phyloP scores from a whole-genome alignment of 2,888 invertebrate genomes.

The Scrobipalpa atriplicella region DNA sequence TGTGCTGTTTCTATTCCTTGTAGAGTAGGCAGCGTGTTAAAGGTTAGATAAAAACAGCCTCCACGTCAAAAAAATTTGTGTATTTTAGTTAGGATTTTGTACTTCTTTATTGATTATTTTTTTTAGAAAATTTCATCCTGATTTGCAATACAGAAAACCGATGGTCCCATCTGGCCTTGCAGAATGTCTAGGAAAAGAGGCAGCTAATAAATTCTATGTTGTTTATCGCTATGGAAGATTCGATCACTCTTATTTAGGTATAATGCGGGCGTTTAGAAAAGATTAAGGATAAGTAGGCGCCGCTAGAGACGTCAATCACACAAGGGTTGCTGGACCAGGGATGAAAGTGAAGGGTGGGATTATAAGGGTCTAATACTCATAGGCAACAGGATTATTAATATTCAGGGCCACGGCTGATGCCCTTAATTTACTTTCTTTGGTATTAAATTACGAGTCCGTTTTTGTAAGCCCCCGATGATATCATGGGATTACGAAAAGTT shows the following conservation, averaged over 20 bases:
- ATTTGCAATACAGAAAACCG: too few species aligned
- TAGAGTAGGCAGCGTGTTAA: not conserved
- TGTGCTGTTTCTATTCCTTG: not conserved
- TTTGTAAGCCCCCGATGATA: slow-evolving; percentile 41
- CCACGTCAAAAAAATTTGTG: too few species aligned
- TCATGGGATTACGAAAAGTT: slow-evolving; percentile 19
- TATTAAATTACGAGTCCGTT: slow-evolving; percentile 60
- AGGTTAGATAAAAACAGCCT: not conserved
- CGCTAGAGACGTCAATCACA: slow-evolving; percentile 70
- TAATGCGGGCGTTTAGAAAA: not conserved
- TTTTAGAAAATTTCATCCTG: too few species aligned
- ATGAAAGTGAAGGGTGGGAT: slow-evolving; percentile 74
- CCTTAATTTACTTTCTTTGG: slow-evolving; percentile 68
- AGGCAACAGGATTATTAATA: slow-evolving; percentile 72
- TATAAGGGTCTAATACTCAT: slow-evolving; percentile 77
- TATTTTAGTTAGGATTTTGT: too few species aligned
- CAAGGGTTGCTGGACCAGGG: slow-evolving; percentile 57
- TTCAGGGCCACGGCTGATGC: slow-evolving; percentile 63
- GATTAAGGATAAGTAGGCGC: not conserved
- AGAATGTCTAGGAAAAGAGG: too few species aligned
- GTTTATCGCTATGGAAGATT: too few species aligned
- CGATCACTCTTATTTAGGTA: not conserved
- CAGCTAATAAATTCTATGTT: too few species aligned
- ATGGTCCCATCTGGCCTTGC: too few species aligned
- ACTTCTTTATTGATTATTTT: too few species aligned